Conservation (phyloP, 2,113 vertebrate species). For the Heteronetta atricapilla region DNA sequence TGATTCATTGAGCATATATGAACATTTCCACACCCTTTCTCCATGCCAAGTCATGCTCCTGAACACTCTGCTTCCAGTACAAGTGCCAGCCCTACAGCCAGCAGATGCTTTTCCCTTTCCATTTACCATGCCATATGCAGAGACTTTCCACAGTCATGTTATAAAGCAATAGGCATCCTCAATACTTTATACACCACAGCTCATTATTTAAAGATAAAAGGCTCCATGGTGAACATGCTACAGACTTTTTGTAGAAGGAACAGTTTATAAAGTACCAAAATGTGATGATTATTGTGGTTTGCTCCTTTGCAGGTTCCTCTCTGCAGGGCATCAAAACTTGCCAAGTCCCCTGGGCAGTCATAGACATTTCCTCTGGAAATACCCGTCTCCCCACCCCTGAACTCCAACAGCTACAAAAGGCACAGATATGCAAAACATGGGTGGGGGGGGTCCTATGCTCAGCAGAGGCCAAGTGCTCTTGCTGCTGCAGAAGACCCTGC, state of each 20-base stretch:
- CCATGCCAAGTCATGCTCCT: fast-evolving
- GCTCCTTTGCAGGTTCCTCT: not conserved
- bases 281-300: not conserved
- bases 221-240: fast-evolving
- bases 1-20: not conserved
- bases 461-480: not conserved
- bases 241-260: not conserved
- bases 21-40: not conserved
- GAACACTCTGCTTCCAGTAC: fast-evolving
- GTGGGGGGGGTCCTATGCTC: fast-evolving
- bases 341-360: not conserved
- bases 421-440: not conserved
- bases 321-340: not conserved
- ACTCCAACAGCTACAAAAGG: not conserved
- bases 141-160: not conserved
- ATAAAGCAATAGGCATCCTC: not conserved
- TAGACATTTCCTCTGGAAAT: not conserved
- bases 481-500: not conserved
- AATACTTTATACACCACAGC: not conserved
- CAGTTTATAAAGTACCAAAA: not conserved
- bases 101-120: not conserved
- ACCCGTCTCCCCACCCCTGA: not conserved
- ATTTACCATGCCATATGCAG: not conserved
- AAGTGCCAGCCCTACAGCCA: not conserved
- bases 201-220: not conserved